Evolutionary conservation across 1,140 invertebrate species (phyloP), one percentile per base, ranked within the genome.

Genomic region (Neocloeon triangulifer): DNA sequence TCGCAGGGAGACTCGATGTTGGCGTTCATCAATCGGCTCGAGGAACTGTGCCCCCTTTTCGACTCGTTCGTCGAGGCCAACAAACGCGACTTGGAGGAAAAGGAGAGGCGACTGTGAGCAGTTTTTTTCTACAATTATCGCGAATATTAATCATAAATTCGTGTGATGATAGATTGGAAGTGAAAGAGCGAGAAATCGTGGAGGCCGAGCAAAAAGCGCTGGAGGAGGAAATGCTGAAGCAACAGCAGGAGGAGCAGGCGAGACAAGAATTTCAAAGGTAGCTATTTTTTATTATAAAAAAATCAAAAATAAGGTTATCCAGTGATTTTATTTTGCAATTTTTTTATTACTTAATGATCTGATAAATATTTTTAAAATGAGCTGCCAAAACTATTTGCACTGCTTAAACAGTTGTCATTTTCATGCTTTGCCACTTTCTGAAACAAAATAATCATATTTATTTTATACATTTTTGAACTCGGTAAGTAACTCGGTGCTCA

Each of bases 51-150:
- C 56, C 75, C 79, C 15, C 53, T 86, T 30, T 95, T 97, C 46
- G 73, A 73, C 45, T 76, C 86, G 5, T 91, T 77, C 50, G 69
- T 95, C 19, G 77, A 94, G 55, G 89, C 91, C 1, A 74, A 88
- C 43, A 77, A 73, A 45, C 66, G 77, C 39, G 80, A 95, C 50
- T 58, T 70, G 21, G 75, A 88, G 47, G 79, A 81, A 39, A 59
- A 67, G 46, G 62, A 69, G 42, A 53, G 62, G 39, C 56, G 61
- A 58, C 53, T 59, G 71, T 73, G 58, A 60, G 59, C 15, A n/a
- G 13, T n/a, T n/a, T n/a, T n/a, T n/a, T n/a, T n/a, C n/a, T n/a
- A n/a, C n/a, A n/a, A n/a, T n/a, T n/a, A n/a, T n/a, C n/a, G n/a
- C n/a, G n/a, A n/a, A 48, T 5, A 36, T 52, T 25, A 42, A 41